Conservation (phyloP, 2,113 vertebrate genomes). For the Calyptommatus sinebrachiatus region DNA sequence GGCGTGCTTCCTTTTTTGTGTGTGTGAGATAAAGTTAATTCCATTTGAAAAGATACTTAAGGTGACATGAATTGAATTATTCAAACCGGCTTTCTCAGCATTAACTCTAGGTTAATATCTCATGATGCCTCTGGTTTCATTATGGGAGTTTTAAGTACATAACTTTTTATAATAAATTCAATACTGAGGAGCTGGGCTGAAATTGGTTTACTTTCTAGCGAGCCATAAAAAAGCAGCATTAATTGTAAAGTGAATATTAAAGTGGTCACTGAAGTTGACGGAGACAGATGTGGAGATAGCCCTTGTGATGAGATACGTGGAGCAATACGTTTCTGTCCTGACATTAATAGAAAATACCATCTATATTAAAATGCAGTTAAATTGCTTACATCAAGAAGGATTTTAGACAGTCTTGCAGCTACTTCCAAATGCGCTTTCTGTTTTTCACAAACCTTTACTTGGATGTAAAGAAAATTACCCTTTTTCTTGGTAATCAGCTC, state of each 20-base stretch:
- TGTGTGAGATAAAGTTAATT: slow-evolving; percentile 68
- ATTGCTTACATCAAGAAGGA: slow-evolving; percentile 21
- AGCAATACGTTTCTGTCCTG: slow-evolving; percentile 47
- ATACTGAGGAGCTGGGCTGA: slow-evolving; percentile 63
- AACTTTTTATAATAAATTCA: slow-evolving; percentile 76
- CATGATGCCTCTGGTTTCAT: slow-evolving; percentile 69
- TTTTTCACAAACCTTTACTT: slow-evolving; percentile 34
- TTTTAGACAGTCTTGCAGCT: slow-evolving; percentile 32
- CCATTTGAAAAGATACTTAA: slow-evolving; percentile 71
- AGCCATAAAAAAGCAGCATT: slow-evolving; percentile 68
- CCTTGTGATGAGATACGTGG: slow-evolving; percentile 22
- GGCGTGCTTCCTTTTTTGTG: slow-evolving; percentile 50
- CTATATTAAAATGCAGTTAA: slow-evolving; percentile 54
- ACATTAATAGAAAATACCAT: slow-evolving; percentile 57
- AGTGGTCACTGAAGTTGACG: slow-evolving; percentile 64
- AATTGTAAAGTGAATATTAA: slow-evolving; percentile 71
- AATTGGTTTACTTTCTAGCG: slow-evolving; percentile 71
- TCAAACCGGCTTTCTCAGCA: slow-evolving; percentile 68
- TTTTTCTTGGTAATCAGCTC: slow-evolving; percentile 47
- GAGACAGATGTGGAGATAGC: slow-evolving; percentile 59
- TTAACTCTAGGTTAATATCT: slow-evolving; percentile 71
- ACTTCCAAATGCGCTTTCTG: slow-evolving; percentile 1
- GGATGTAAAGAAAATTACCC: slow-evolving; percentile 48
- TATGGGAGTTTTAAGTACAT: slow-evolving; percentile 70
- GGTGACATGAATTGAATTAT: slow-evolving; percentile 70